phyloP scores from a whole-genome alignment of 2,113 vertebrate species.

The Actenoides hombroni region DNA sequence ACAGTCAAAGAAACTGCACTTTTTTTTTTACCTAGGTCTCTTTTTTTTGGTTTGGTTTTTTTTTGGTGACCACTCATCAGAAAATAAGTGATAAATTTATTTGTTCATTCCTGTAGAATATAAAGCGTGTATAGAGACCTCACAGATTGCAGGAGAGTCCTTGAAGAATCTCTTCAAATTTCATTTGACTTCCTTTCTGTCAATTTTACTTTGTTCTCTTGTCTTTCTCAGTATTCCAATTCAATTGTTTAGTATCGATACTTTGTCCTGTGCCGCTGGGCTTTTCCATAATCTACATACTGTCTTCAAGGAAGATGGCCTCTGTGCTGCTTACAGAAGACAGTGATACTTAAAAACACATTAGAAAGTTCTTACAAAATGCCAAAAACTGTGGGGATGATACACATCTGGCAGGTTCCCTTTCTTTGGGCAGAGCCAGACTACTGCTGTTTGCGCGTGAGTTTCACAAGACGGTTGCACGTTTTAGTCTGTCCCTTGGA shows the following conservation, averaged over 20 bases:
- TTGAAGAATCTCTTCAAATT: neutral
- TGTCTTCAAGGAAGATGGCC: neutral
- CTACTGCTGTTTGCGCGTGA: neutral
- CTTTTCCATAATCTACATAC: neutral
- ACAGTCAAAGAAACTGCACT: rapidly evolving
- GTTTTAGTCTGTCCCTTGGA: neutral
- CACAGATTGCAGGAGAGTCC: neutral
- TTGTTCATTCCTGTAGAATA: neutral
- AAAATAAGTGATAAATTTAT: neutral
- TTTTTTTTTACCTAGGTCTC: neutral
- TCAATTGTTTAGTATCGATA: neutral
- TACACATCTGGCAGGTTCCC: neutral
- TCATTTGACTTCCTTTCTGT: neutral
- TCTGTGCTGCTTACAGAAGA: neutral
- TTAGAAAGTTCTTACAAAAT: neutral
- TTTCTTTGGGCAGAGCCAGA: neutral
- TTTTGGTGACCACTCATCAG: neutral
- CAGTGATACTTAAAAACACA: neutral
- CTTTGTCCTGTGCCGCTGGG: neutral
- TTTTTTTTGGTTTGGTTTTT: neutral
- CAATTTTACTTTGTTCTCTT: neutral
- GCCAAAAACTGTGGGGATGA: neutral
- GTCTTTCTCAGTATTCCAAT: neutral
- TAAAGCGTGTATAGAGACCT: neutral
- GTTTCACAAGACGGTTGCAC: neutral